Base-by-base conservation (phyloP, 2,888 invertebrate genomes). In the Melieria crassipennis region DNA sequence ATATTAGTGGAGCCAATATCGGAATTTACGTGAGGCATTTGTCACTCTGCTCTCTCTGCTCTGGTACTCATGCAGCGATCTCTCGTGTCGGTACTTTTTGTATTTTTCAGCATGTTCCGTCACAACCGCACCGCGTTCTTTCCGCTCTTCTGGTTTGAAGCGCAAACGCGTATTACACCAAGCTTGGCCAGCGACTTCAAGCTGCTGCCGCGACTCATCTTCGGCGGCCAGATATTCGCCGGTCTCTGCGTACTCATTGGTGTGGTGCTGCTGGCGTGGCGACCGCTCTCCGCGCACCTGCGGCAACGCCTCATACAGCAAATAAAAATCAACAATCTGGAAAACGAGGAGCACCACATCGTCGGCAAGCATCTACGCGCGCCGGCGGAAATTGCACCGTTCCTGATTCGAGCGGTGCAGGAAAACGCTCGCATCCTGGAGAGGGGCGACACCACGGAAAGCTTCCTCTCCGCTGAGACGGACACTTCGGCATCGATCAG, bases 1-100 rank as follows among this genome's bases (percentile, higher is more conserved):
- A 87, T 95, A 42, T 87, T 91, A 46, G 82, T 94, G 5, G 90
- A 91, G 70, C 91, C 92, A 0, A 89, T 89, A 70, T 82, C 88
- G 0, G 87, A 89, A 71, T 88, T 93, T 47, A 85, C 87, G 94
- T 94, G 87, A 90, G 91, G 65, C 13, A 10, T 9, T 9, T 42
- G 30, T 58, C 5, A 10, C 47, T 73, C 74, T 30, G 30, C 16
- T 30, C 30, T 3, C 30, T 0, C 9, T 10, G 9, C 3, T 43
- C 43, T 55, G 16, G 9, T n/a, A 16, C 62, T 62, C 5, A 5
- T 46, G 4, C 7, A 57, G 42, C 48, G 5, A 43, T 2, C 57
- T n/a, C 43, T 57, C 58, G 46, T 13, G 5, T 46, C 13, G 56
- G 55, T n/a, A 64, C 9, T 16, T 7, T 52, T 65, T 30, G 30